Evolutionary conservation across 2,113 vertebrate genomes (phyloP).

Genomic region (Verasper variegatus): DNA sequence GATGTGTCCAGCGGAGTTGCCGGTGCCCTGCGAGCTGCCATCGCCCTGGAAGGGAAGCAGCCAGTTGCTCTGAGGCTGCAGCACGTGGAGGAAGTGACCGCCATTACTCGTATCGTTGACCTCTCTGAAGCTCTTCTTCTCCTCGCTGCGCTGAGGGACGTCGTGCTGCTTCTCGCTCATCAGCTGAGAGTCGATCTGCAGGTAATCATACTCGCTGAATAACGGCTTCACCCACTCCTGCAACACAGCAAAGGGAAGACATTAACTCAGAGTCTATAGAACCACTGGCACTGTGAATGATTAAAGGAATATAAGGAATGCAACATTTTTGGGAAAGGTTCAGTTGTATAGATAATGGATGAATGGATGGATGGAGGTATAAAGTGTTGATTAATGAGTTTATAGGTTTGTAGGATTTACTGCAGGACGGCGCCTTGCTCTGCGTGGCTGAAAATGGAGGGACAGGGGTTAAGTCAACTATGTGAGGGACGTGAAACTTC

Average conservation of each 20-base stretch:
- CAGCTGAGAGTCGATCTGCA: slow-evolving; percentile 59
- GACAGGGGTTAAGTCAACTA: no score
- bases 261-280: no score
- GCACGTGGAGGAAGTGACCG: not conserved
- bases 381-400: no score
- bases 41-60: slow-evolving; percentile 46
- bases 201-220: slow-evolving; percentile 74
- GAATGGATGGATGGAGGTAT: no score
- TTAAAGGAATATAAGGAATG: no score
- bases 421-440: no score
- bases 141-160: slow-evolving; percentile 28
- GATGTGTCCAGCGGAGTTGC: slow-evolving; percentile 81
- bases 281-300: no score
- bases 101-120: slow-evolving; percentile 18
- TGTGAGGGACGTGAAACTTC: no score
- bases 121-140: slow-evolving; percentile 23
- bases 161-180: slow-evolving; percentile 38
- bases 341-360: no score
- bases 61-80: slow-evolving; percentile 8
- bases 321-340: no score
- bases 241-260: slow-evolving; percentile 2
- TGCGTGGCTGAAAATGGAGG: no score
- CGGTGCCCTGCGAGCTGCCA: slow-evolving; percentile 53
- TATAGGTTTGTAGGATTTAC: no score
- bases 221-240: slow-evolving; percentile 83